Evolutionary conservation across 1,140 invertebrate species (phyloP).

Genomic region (Paraescarpia echinospica): DNA sequence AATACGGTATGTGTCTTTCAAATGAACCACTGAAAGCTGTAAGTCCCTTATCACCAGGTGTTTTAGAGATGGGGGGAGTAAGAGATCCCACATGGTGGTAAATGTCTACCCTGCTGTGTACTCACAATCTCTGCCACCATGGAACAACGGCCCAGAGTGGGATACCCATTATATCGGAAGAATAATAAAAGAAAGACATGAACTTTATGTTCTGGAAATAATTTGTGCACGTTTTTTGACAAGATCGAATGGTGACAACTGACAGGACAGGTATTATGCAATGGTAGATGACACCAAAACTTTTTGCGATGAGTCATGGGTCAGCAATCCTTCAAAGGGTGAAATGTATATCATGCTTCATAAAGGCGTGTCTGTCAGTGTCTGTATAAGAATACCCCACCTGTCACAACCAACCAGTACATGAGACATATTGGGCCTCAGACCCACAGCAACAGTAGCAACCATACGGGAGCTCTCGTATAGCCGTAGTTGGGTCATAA

Average conservation of each 20-base stretch:
- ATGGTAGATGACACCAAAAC: neutral
- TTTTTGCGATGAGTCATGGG: neutral
- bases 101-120: too few species aligned
- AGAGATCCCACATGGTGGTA: too few species aligned
- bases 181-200: neutral
- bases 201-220: neutral
- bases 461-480: neutral
- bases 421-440: neutral
- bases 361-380: neutral
- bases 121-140: too few species aligned
- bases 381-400: neutral
- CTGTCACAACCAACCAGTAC: neutral
- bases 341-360: neutral
- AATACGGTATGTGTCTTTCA: too few species aligned
- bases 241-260: neutral
- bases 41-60: too few species aligned
- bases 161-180: too few species aligned
- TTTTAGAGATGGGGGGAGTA: too few species aligned
- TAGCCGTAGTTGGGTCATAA: neutral
- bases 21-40: too few species aligned
- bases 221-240: neutral
- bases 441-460: neutral
- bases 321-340: neutral
- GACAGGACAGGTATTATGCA: neutral
- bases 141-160: too few species aligned